Evolutionary conservation across 2,797 vertebrate genomes (phyloP).

Genomic region (Sebastiscus albofasciatus): DNA sequence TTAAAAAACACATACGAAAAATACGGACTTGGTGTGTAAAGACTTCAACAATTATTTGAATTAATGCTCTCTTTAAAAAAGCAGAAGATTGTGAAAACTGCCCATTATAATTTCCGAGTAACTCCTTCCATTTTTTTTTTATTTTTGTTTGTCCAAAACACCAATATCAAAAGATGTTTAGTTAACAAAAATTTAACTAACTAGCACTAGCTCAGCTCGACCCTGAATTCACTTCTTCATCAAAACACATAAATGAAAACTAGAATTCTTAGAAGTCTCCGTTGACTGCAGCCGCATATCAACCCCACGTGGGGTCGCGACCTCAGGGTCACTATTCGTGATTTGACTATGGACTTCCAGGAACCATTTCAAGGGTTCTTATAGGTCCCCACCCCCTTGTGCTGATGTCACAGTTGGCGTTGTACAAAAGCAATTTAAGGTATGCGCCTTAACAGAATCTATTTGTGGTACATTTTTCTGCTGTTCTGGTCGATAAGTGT

Average conservation of each 20-base stretch:
- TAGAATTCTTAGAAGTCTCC: neutral
- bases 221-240: no score
- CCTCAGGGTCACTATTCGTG: neutral
- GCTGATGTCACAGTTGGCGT: neutral
- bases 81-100: no score
- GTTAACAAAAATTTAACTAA: neutral
- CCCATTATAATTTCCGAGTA: neutral
- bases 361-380: constrained; percentile 18
- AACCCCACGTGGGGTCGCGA: neutral
- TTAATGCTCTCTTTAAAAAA: neutral
- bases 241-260: neutral
- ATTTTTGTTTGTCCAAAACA: neutral
- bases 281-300: neutral
- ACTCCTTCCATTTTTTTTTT: no score
- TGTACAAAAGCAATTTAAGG: constrained; percentile 20
- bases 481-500: neutral
- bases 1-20: no score
- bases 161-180: neutral
- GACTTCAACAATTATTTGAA: no score
- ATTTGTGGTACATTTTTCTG: constrained; percentile 7
- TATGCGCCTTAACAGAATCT: constrained; percentile 11
- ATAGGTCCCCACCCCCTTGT: neutral
- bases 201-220: neutral
- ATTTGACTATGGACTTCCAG: constrained; percentile 10
- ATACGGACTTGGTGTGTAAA: no score